Evolutionary conservation across 30 jellyfish, hydroid and myxozoan genomes (phyloP).

Genomic region (Aurelia sp.): DNA sequence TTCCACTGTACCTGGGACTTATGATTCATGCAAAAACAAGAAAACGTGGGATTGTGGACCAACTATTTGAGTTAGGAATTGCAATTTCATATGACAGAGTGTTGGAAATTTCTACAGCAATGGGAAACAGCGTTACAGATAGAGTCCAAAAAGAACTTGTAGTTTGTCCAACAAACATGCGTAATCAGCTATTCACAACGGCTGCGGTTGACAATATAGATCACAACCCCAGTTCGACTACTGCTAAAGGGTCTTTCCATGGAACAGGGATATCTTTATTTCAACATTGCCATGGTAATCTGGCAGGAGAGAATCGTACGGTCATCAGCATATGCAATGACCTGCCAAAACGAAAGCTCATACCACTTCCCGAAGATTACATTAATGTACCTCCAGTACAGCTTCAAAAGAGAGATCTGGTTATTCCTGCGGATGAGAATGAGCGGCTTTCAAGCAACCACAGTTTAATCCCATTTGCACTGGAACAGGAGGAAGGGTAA

Average conservation of each 20-base stretch:
- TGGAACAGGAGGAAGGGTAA: neutral
- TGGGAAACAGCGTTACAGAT: neutral
- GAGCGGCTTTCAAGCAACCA: neutral
- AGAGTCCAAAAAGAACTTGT: neutral
- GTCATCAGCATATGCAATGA: neutral
- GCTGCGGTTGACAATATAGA: slow-evolving; percentile 47
- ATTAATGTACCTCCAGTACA: neutral
- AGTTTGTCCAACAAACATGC: slow-evolving; percentile 21
- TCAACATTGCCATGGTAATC: slow-evolving; percentile 3
- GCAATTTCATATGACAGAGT: slow-evolving; percentile 39
- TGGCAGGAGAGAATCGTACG: neutral
- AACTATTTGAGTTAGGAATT: slow-evolving; percentile 7
- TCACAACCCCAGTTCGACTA: slow-evolving; percentile 38
- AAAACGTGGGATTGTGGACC: slow-evolving; percentile 1
- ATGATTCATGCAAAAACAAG: slow-evolving; percentile 40
- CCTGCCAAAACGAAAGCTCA: neutral
- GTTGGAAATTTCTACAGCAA: slow-evolving; percentile 8
- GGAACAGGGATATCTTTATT: slow-evolving; percentile 49
- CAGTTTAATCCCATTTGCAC: neutral
- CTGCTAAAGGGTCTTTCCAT: slow-evolving; percentile 41
- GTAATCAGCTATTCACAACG: slow-evolving; percentile 21
- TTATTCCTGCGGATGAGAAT: neutral
- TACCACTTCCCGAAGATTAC: neutral
- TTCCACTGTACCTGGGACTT: slow-evolving; percentile 33
- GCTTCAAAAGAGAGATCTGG: neutral